Evolutionary conservation across 2,888 invertebrate genomes (phyloP), one percentile per base, ranked within the genome.

Genomic region (Flabesymbios commensalis): DNA sequence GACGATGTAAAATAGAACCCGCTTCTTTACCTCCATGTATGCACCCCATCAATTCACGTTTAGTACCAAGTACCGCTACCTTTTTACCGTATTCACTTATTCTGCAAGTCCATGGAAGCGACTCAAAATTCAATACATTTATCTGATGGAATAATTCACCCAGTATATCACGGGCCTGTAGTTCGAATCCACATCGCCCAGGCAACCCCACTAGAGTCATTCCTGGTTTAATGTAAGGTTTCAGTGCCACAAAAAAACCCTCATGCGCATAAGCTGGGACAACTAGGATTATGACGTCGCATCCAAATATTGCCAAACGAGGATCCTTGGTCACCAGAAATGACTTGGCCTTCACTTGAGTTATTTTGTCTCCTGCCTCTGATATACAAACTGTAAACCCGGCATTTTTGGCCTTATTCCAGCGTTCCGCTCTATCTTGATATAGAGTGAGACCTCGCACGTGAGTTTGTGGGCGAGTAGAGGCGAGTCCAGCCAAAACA

Each of bases 261-360:
- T 67, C 69, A 59, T 77, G 77, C 1, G 75, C 77, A 54, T 75
- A 77, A 0, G 75, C 77, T 14, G 77, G 77, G 0, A 77, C 75
- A 0, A 70, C 68, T 47, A 77, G 65, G 28, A 74, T 72, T 10
- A 77, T 64, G 22, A 74, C 63, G 47, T 72, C 70, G 1, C 69
- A 71, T 4, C 74, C 74, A 1, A 69, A 62, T 45, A 72, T 68
- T 0, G 70, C 75, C 19, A 51, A 56, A 3, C 52, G 58, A 0
- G n/a, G 74, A 69, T 54, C 70, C n/a, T 67, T 69, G 47, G 70
- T 72, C 32, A 74, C 61, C 36, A 68, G 43, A 7, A 32, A 65
- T 2, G 71, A 70, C 55, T 63, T 59, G 24, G 22, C 24, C n/a
- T 32, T 26, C 14, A 59, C 22, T 1, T 24, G 22, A 7, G 17